phyloP scores from a whole-genome alignment of 1,140 invertebrate species.

The Cydia amplana region DNA sequence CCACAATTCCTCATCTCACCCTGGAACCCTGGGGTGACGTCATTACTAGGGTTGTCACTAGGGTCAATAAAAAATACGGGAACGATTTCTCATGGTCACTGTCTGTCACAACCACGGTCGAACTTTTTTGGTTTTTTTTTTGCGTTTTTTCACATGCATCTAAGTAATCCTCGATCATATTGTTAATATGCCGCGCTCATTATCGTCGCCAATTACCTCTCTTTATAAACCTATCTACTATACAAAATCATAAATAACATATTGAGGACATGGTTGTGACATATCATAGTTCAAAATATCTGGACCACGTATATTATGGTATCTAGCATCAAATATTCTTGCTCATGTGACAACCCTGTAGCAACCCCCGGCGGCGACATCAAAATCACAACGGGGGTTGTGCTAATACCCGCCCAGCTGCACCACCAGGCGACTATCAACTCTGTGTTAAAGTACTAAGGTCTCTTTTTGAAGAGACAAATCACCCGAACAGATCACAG shows the following conservation, averaged over 20 bases:
- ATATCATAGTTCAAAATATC: no score
- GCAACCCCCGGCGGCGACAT: not conserved
- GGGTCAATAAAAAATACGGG: not conserved
- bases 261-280: no score
- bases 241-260: no score
- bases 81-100: no score
- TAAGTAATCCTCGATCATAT: no score
- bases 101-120: no score
- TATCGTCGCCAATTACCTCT: no score
- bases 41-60: not conserved
- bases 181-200: no score
- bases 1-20: not conserved
- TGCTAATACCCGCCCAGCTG: not conserved
- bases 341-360: not conserved
- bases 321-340: not conserved
- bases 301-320: no score
- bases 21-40: not conserved
- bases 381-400: constrained; percentile 5
- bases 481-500: not conserved
- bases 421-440: not conserved
- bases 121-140: no score
- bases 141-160: no score
- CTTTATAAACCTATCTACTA: no score
- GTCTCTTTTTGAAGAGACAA: not conserved
- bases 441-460: not conserved